phyloP scores from a whole-genome alignment of 2,797 vertebrate species.

The Etheostoma nigrum region DNA sequence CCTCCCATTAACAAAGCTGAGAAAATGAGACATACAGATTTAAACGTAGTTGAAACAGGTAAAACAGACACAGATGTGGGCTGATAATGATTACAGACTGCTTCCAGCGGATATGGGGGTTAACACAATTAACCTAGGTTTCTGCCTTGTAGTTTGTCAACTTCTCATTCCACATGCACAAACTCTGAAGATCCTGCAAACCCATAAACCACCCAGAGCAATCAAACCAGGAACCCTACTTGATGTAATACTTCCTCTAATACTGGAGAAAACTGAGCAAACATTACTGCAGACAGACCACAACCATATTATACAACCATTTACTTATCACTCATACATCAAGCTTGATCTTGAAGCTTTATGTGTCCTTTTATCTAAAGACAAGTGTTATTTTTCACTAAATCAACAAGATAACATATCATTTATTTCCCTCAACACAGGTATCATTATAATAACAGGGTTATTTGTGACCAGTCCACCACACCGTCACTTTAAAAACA shows the following conservation, averaged over 20 bases:
- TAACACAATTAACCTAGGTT: slow-evolving; percentile 24
- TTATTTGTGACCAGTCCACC: neutral
- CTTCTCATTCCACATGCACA: slow-evolving; percentile 41
- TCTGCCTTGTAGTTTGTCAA: slow-evolving; percentile 30
- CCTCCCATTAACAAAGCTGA: slow-evolving; percentile 49
- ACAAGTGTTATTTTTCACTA: neutral
- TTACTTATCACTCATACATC: slow-evolving; percentile 1
- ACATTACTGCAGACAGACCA: slow-evolving; percentile 16
- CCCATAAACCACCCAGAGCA: neutral
- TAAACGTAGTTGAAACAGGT: slow-evolving; percentile 37
- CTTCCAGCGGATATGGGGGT: slow-evolving; percentile 40
- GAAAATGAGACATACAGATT: slow-evolving; percentile 46
- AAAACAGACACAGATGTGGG: slow-evolving; percentile 70
- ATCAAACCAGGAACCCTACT: neutral
- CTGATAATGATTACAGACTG: slow-evolving; percentile 41
- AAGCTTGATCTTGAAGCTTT: neutral
- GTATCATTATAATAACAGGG: neutral
- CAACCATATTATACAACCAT: neutral
- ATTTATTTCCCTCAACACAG: neutral
- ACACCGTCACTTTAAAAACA: neutral
- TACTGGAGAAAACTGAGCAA: neutral
- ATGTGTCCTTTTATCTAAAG: neutral
- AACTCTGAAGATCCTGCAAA: neutral
- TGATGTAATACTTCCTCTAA: neutral
- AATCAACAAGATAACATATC: neutral